These are phyloP conservation scores for Cancer borealis DNA, from an alignment of 2,888 invertebrate genomes.

Conservation along the genomic window DNA sequence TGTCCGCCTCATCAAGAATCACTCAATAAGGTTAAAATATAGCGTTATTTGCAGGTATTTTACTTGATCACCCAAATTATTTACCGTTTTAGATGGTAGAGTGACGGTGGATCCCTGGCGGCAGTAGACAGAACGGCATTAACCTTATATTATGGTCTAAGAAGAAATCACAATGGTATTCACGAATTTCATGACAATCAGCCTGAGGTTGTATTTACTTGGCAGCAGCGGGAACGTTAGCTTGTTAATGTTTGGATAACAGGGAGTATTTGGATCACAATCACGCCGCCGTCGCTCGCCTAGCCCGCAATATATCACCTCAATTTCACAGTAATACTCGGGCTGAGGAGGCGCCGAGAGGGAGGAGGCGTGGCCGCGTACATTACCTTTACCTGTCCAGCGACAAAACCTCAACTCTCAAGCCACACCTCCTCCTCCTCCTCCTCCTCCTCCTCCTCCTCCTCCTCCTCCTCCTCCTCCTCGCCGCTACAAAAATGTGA, in stretches of 20 bases:
- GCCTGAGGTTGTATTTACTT: not conserved
- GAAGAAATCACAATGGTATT: not conserved
- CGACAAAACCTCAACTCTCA: not conserved
- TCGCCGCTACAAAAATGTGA: not conserved
- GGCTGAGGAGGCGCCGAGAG: not conserved
- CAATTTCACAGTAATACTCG: constrained; percentile 11
- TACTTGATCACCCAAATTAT: not conserved
- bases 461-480: not conserved
- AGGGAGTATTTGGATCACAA: not conserved
- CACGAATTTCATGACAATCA: not conserved
- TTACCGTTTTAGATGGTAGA: not conserved
- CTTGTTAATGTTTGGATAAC: not conserved
- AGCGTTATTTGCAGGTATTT: not conserved
- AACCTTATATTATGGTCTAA: not conserved
- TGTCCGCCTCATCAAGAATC: constrained; percentile 30
- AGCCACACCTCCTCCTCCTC: not conserved
- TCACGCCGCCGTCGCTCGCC: not conserved
- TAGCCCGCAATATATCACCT: not conserved
- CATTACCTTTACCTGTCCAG: not conserved
- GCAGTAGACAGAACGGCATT: not conserved
- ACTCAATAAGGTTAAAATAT: constrained; percentile 5
- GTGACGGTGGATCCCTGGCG: not conserved
- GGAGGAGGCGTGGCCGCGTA: not conserved
- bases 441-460: too few species aligned
- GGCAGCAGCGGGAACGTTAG: too few species aligned